Evolutionary conservation across 2,888 invertebrate genomes (phyloP), one percentile per base, ranked within the genome.

Genomic region (Drosophila mulleri): DNA sequence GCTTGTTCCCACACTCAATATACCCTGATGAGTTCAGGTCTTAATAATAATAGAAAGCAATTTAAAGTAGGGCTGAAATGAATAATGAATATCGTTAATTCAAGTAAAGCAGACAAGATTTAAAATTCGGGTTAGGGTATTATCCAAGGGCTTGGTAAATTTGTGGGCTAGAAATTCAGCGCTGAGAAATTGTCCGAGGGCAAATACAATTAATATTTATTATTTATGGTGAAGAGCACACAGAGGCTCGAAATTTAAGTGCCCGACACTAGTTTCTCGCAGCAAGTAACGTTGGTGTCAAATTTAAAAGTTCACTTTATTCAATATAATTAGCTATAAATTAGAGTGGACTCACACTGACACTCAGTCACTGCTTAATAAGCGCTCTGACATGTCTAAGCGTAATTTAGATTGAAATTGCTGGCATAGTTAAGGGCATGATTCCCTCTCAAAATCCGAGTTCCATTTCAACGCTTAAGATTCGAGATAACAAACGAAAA

Each of bases 401-500:
- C 44, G 68, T 71, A 77, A 69, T 75, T 82, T 72, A 45, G 77
- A 54, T 48, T 64, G 47, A 75, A 82, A 80, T 68, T 80, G 72
- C 77, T 72, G 70, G 72, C 72, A 77, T 69, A 70, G 80, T 76
- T 75, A 54, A 63, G 58, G 68, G 66, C 67, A 8, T 37, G 44
- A 37, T 37, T 14, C n/a, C 11, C 41, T 42, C 35, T 42, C 26
- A 32, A 32, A 50, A 50, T 26, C 16, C 42, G 12, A 42, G 29
- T 60, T 45, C 50, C n/a, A 26, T 57, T 60, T 47, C 44, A 64
- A 35, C 57, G 69, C 68, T 77, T 82, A 73, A 82, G 67, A 80
- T 67, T 73, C 71, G 60, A 72, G 84, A 77, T 83, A 77, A 72
- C 67, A 63, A 74, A 75, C 65, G 54, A 67, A 75, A 77, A 72